These are phyloP conservation scores for Drosophila mimetica DNA, from an alignment of 2,888 invertebrate genomes.

Conservation along the genomic window DNA sequence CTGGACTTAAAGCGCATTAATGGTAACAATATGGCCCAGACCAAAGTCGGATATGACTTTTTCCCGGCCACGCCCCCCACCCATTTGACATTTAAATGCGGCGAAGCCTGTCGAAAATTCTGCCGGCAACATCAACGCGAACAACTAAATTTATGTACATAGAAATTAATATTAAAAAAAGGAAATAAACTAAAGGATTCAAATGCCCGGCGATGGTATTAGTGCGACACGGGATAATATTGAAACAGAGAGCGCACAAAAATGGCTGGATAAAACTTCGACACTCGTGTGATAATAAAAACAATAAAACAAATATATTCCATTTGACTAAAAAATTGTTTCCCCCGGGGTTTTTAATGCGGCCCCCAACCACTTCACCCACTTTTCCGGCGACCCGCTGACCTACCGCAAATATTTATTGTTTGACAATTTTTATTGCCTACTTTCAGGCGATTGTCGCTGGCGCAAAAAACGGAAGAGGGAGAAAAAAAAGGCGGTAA, in stretches of 20 bases:
- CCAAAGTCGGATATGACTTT: neutral
- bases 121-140: constrained; percentile 40
- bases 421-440: constrained; percentile 74
- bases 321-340: constrained; percentile 39
- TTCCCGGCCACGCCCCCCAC: constrained; percentile 15
- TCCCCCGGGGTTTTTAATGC: constrained; percentile 30
- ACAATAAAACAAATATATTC: constrained; percentile 50
- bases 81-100: constrained; percentile 61
- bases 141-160: constrained; percentile 76
- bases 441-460: constrained; percentile 60
- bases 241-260: constrained; percentile 41
- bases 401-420: constrained; percentile 66
- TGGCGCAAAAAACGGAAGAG: constrained; percentile 8
- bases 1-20: neutral
- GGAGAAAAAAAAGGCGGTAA: constrained; percentile 9
- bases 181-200: constrained; percentile 28
- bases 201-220: constrained; percentile 5
- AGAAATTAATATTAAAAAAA: constrained; percentile 65
- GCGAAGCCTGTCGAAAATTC: constrained; percentile 63
- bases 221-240: constrained; percentile 36
- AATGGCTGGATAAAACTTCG: constrained; percentile 48
- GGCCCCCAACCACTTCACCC: neutral
- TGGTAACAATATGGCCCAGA: neutral
- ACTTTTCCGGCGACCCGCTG: constrained; percentile 37
- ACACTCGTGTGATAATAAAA: constrained; percentile 23